Conservation (phyloP, 2,113 vertebrate genomes). For the Zapornia atra region DNA sequence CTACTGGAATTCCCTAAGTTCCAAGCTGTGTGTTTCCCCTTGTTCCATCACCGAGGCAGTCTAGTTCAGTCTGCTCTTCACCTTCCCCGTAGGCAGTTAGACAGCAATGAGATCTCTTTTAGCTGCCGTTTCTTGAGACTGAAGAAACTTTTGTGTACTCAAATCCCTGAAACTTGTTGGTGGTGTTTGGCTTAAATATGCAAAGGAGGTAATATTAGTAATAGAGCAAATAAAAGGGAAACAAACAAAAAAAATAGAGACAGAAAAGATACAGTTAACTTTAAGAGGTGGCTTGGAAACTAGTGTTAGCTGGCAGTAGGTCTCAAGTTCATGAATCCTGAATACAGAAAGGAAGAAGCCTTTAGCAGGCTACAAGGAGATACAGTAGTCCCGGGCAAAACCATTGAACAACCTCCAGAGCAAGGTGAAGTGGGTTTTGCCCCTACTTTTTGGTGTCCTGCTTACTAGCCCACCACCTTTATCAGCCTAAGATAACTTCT, state of each 20-base stretch:
- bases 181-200: background rate
- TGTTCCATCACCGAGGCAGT: background rate
- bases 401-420: background rate
- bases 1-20: background rate
- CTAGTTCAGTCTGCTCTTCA: background rate
- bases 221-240: background rate
- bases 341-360: background rate
- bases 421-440: background rate
- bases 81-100: fast-evolving
- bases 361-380: background rate
- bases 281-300: background rate
- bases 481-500: background rate
- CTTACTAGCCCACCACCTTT: background rate
- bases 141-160: background rate
- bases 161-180: background rate
- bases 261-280: background rate
- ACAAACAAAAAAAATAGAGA: too few relatives aligned
- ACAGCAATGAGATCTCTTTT: background rate
- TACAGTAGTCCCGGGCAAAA: background rate
- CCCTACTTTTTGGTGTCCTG: background rate
- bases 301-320: background rate
- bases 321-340: background rate
- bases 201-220: background rate
- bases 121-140: background rate
- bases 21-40: background rate